These are phyloP conservation scores for Hippoglossus hippoglossus DNA, from an alignment of 2,797 vertebrate genomes.

Conservation along the genomic window DNA sequence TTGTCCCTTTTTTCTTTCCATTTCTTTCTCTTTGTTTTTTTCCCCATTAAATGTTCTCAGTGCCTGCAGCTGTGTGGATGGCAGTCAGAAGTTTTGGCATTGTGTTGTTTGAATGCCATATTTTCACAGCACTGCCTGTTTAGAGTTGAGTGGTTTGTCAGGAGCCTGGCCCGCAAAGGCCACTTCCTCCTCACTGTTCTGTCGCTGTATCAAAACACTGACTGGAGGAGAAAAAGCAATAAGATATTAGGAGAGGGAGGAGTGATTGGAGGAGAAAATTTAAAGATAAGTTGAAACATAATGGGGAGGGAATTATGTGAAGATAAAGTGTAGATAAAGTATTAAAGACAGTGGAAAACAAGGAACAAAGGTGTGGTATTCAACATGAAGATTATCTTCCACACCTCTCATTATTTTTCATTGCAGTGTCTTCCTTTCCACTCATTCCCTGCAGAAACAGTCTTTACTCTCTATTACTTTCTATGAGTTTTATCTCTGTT, in stretches of 20 bases:
- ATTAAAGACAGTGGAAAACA: neutral
- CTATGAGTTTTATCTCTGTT: neutral
- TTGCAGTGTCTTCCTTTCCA: neutral
- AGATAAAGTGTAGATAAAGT: neutral
- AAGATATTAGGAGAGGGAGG: slow-evolving; percentile 1
- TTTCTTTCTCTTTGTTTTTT: slow-evolving; percentile 43
- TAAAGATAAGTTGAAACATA: slow-evolving; percentile 10
- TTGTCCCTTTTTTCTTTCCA: slow-evolving; percentile 35
- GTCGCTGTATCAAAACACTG: slow-evolving; percentile 59
- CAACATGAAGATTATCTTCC: neutral
- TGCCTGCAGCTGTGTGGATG: slow-evolving; percentile 61
- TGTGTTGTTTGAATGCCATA: slow-evolving; percentile 67
- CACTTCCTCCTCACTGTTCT: slow-evolving; percentile 71
- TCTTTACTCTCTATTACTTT: slow-evolving; percentile 28
- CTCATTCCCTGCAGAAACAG: slow-evolving; percentile 1
- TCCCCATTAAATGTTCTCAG: slow-evolving; percentile 41
- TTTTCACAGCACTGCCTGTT: slow-evolving; percentile 74
- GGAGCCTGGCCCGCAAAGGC: slow-evolving; percentile 65
- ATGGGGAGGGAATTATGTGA: neutral
- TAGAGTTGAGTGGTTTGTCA: slow-evolving; percentile 74
- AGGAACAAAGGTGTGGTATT: neutral
- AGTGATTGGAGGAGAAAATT: slow-evolving; percentile 1
- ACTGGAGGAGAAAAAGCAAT: slow-evolving; percentile 21
- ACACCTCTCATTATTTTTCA: neutral
- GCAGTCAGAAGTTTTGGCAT: slow-evolving; percentile 63